Evolutionary conservation across 2,797 vertebrate genomes (phyloP), one percentile per base, ranked within the genome.

Genomic region (Alauda arvensis): DNA sequence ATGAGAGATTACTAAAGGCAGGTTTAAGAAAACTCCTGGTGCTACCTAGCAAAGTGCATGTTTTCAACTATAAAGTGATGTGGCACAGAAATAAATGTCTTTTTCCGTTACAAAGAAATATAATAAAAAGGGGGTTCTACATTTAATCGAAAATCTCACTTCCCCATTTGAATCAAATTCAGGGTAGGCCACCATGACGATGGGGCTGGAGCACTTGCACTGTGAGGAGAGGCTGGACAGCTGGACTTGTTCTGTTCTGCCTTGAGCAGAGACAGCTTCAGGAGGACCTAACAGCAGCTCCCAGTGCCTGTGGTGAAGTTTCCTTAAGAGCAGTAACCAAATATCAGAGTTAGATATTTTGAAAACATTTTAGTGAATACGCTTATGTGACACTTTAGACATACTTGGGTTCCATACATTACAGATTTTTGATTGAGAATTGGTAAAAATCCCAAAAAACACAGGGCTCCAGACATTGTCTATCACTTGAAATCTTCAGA

Each of bases 111-210:
- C 3, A 67, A 71, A 78, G 34, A 80, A 76, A 62, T 53, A n/a
- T 3, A 59, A 33, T 17, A 28, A 25, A 60, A 67, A 63, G 6
- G 1, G 18, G 5, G 5, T 23, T 1, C 0, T 42, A 14, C 6
- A 53, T 72, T 81, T 63, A 45, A 70, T 26, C 3, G 19, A 75
- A 79, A 56, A 61, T 18, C 4, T 77, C 14, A 37, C 7, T 75
- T 18, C 18, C 5, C 4, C 2, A 5, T 33, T 19, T 31, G 28
- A 13, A 26, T 25, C 7, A 57, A 77, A 56, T 51, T 77, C 28
- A 65, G 23, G 2, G 6, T 17, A 69, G 21, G 23, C 5, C 26
- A 63, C 37, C 1, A 9, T 33, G 31, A 49, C 45, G 11, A 2
- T 55, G 18, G 4, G 14, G 7, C 18, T 76, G 56, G 53, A 80